Base-by-base conservation (phyloP, 2,797 vertebrate species). In the Erpetoichthys calabaricus region DNA sequence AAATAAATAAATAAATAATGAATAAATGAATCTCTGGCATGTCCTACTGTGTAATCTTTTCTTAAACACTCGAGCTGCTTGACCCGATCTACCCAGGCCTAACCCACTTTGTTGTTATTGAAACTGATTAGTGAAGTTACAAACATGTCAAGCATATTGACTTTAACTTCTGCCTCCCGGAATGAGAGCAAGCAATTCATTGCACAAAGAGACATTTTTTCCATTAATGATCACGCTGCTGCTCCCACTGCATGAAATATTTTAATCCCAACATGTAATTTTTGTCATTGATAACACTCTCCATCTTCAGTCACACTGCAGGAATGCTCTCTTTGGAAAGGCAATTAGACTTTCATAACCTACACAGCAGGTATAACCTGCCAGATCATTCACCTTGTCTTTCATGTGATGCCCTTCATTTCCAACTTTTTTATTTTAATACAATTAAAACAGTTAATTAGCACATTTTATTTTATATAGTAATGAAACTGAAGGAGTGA, bases 81-180 rank as follows among this genome's bases (percentile, higher is more conserved):
- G 67, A 70, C 68, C 60, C 63, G 62, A 59, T 68, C 61, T 69
- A 63, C 60, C 55, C 52, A 63, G 59, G 42, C 67, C 67, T 66
- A 62, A 45, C 44, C 65, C 52, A 57, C 62, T 70, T 70, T 73
- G 63, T 68, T 68, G 61, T 64, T 64, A 51, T 53, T 58, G 55
- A 43, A 63, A 67, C 5, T 49, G 47, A 49, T 49, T 49, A 5
- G n/a, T 7, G 49, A 49, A n/a, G 47, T 4, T 49, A n/a, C 47
- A 49, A 49, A 49, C 47, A 49, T 49, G 47, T 49, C 47, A 49
- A 49, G 47, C n/a, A n/a, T n/a, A 49, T 49, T 49, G 47, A 49
- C 47, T 49, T 49, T 7, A 49, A 49, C 4, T n/a, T 49, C 7
- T 49, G 47, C 47, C 47, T 49, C 47, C n/a, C 25, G 47, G 47